phyloP scores from a whole-genome alignment of 2,113 vertebrate species.

The Onychostoma macrolepis region DNA sequence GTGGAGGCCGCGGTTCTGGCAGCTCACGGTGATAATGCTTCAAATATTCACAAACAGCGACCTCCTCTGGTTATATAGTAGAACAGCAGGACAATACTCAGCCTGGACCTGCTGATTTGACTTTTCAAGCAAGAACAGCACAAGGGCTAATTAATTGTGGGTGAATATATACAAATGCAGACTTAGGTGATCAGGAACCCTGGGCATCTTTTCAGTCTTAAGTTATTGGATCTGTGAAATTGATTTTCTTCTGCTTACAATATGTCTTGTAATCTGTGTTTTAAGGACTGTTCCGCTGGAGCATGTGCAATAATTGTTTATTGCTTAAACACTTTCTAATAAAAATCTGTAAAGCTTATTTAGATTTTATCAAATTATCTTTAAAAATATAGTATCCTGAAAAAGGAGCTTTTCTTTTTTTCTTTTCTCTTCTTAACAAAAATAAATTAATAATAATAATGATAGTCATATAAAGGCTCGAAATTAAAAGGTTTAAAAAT shows the following conservation, averaged over 20 bases:
- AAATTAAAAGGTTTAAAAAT: no score
- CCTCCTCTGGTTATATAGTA: constrained; percentile 66
- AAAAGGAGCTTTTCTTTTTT: no score
- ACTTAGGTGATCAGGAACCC: no score
- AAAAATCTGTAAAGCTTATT: no score
- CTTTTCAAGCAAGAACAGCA: neutral
- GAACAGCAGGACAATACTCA: neutral
- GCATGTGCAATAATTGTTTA: neutral
- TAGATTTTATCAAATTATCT: no score
- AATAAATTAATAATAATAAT: no score
- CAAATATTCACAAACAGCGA: constrained; percentile 63
- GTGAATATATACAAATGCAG: neutral
- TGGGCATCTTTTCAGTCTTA: no score
- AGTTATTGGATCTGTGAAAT: no score
- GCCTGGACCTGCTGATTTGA: neutral
- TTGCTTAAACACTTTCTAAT: neutral
- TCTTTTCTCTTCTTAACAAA: no score
- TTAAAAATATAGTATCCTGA: neutral
- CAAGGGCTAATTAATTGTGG: neutral
- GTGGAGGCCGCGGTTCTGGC: constrained; percentile 66
- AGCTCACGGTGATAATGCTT: constrained; percentile 52
- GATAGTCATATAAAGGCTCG: no score
- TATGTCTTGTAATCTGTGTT: no score
- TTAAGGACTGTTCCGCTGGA: neutral
- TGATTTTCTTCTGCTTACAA: no score